phyloP scores from a whole-genome alignment of 2,113 vertebrate genomes.

The Trichomycterus rosablanca region DNA sequence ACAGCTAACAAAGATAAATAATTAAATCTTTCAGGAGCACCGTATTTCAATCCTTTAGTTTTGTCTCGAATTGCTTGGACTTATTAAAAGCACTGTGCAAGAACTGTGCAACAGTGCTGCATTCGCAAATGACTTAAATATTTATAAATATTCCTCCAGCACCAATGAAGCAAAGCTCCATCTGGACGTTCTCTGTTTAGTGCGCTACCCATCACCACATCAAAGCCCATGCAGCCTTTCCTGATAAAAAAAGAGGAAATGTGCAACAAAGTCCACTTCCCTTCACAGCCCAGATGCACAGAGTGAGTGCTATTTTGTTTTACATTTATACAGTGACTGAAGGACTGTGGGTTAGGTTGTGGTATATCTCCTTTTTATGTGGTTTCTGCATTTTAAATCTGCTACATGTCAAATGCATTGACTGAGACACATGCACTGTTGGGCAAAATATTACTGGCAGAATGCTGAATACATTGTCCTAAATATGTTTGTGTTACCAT shows the following conservation, averaged over 20 bases:
- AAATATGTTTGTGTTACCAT: too few species aligned
- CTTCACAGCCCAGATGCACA: constrained; percentile 41
- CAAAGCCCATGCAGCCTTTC: constrained; percentile 49
- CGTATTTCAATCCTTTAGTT: not conserved
- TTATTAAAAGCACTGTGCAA: constrained; percentile 24
- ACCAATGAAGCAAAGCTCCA: constrained; percentile 25
- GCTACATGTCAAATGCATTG: constrained; percentile 9
- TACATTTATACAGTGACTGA: constrained; percentile 16
- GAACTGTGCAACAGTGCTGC: constrained; percentile 24
- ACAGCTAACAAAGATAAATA: not conserved
- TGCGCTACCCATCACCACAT: constrained; percentile 53
- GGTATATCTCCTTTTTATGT: constrained; percentile 14
- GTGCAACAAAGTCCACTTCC: constrained; percentile 45
- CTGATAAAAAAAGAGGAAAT: constrained; percentile 37
- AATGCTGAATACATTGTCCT: too few species aligned
- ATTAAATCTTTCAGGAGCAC: not conserved
- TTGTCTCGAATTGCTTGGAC: not conserved
- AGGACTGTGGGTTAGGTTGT: constrained; percentile 11
- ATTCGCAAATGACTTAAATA: constrained; percentile 29
- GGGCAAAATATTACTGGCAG: constrained; percentile 10
- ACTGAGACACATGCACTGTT: not conserved
- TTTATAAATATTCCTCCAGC: constrained; percentile 46
- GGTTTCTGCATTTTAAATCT: constrained; percentile 3
- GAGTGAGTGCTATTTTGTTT: constrained; percentile 36
- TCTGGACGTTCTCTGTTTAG: constrained; percentile 50